Conservation (phyloP, 2,797 vertebrate genomes). For the Xyrichtys novacula region DNA sequence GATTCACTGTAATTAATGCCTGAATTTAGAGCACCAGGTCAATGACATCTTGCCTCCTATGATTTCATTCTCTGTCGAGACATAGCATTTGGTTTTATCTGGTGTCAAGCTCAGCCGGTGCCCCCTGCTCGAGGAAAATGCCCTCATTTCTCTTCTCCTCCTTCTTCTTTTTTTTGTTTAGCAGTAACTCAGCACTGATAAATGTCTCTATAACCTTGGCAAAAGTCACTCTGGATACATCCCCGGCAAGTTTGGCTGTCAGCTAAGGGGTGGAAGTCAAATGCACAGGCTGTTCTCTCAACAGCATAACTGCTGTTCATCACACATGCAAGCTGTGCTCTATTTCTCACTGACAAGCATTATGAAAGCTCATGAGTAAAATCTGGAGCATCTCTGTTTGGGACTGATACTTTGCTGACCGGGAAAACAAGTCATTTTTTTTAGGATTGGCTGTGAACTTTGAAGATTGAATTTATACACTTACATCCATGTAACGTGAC, state of each 20-base stretch:
- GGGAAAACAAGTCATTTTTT: neutral
- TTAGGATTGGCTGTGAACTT: constrained; percentile 11
- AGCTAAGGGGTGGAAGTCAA: constrained; percentile 56
- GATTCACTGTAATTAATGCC: constrained; percentile 12
- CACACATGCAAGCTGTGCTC: constrained; percentile 26
- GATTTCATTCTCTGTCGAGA: constrained; percentile 8
- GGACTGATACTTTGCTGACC: constrained; percentile 3
- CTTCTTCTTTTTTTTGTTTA: constrained; percentile 61
- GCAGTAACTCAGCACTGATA: constrained; percentile 59
- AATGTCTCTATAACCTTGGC: constrained; percentile 72
- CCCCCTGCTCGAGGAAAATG: constrained; percentile 47
- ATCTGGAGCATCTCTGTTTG: constrained; percentile 1
- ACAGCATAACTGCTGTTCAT: constrained; percentile 45
- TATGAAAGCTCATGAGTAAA: constrained; percentile 1
- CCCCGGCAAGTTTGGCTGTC: constrained; percentile 56
- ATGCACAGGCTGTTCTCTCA: constrained; percentile 39
- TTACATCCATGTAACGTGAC: constrained; percentile 66
- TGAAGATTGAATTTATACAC: constrained; percentile 31
- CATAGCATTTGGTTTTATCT: constrained; percentile 7
- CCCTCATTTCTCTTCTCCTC: constrained; percentile 47
- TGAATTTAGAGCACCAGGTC: constrained; percentile 15
- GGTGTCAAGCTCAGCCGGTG: constrained; percentile 38
- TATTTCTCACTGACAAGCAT: constrained; percentile 6
- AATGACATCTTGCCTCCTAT: constrained; percentile 11
- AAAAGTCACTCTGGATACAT: constrained; percentile 71